A percentile compares a stretch with the other conserved stretches of the same genome.
These are phyloP conservation scores for Ormia ochracea DNA, from an alignment of 2,888 invertebrate species.

Conservation along the genomic window DNA sequence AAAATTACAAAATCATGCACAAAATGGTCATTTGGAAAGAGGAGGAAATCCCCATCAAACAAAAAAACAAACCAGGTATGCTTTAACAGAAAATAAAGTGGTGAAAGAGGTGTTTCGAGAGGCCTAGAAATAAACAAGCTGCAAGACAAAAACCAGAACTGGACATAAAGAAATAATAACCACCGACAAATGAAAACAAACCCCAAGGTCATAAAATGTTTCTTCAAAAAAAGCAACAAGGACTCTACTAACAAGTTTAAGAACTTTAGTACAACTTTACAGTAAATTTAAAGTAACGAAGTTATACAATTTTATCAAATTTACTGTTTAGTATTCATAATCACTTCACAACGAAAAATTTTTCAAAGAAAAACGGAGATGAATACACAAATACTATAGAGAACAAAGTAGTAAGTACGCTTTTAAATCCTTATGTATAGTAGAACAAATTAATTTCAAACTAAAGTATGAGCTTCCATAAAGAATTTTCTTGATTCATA, in stretches of 20 bases:
- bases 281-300: too few relatives aligned
- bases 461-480: conserved; percentile 76
- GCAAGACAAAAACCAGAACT: not conserved
- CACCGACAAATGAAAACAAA: conserved; percentile 67
- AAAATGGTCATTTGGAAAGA: conserved; percentile 61
- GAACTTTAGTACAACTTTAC: not conserved
- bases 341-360: too few relatives aligned
- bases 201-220: conserved; percentile 71
- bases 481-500: conserved; percentile 72
- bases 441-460: conserved; percentile 75
- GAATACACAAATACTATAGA: not conserved
- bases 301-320: too few relatives aligned
- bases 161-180: conserved; percentile 14
- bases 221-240: conserved; percentile 17
- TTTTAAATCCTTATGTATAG: conserved; percentile 64
- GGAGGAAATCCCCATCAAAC: conserved; percentile 19
- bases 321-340: too few relatives aligned
- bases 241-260: not conserved
- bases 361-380: too few relatives aligned
- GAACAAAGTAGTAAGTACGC: not conserved
- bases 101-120: conserved; percentile 45
- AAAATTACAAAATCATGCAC: conserved; percentile 68
- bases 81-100: conserved; percentile 15
- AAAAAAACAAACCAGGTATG: not conserved
- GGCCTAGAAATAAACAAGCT: conserved; percentile 10